Conservation (phyloP, 1,140 invertebrate species). For the Oryzaephilus surinamensis region DNA sequence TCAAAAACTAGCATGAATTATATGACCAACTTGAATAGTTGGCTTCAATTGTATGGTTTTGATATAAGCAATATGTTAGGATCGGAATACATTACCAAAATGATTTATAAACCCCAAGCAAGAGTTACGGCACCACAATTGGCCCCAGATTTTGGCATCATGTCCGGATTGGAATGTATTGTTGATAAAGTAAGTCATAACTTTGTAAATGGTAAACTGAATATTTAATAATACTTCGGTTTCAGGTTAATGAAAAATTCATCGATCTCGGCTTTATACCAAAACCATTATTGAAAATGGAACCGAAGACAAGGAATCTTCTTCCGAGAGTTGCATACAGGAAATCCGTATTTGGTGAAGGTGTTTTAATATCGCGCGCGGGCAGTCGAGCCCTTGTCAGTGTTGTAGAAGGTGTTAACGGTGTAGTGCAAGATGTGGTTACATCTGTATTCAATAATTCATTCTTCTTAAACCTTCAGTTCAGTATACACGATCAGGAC, state of each 20-base stretch:
- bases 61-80: constrained; percentile 78
- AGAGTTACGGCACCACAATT: constrained; percentile 65
- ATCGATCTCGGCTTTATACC: constrained; percentile 73
- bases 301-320: constrained; percentile 68
- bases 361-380: constrained; percentile 74
- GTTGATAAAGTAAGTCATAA: constrained; percentile 56
- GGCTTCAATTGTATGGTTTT: constrained; percentile 82
- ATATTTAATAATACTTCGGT: constrained; percentile 6
- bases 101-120: constrained; percentile 66
- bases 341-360: constrained; percentile 78
- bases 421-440: constrained; percentile 83
- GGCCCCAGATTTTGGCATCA: constrained; percentile 75
- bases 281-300: constrained; percentile 67
- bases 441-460: constrained; percentile 91
- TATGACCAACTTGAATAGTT: constrained; percentile 73
- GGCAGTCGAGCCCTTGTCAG: constrained; percentile 71
- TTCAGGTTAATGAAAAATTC: constrained; percentile 65
- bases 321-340: constrained; percentile 71
- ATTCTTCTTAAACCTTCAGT: constrained; percentile 81
- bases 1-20: constrained; percentile 61
- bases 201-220: too few species aligned
- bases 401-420: constrained; percentile 74
- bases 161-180: constrained; percentile 79
- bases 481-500: constrained; percentile 84
- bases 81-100: constrained; percentile 60